Conservation (phyloP, 2,888 invertebrate species). For the Acleris literana region DNA sequence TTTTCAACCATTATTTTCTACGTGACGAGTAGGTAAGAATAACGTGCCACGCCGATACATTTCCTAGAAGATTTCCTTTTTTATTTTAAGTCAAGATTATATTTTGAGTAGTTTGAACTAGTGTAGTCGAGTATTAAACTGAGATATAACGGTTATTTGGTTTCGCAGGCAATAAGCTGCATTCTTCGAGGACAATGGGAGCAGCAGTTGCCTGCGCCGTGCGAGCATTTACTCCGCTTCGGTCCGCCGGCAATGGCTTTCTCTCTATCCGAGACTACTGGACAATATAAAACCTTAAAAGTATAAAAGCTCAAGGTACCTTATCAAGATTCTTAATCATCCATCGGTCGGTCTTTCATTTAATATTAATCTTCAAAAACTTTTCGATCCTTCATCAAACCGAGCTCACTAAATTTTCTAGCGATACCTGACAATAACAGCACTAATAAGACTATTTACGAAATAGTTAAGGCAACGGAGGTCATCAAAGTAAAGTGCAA, state of each 20-base stretch:
- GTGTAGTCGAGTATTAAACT: conserved; percentile 67
- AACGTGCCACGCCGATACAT: not conserved
- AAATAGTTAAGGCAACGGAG: conserved; percentile 28
- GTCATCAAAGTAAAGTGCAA: conserved; percentile 45
- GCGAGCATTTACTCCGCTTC: conserved; percentile 38
- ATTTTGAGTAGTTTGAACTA: conserved; percentile 54
- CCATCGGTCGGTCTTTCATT: not conserved
- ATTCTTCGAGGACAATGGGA: conserved; percentile 72
- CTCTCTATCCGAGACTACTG: not conserved
- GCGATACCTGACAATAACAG: conserved; percentile 15
- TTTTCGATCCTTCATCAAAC: not conserved
- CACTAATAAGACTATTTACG: conserved; percentile 24
- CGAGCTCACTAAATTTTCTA: conserved; percentile 13
- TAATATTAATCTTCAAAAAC: no score
- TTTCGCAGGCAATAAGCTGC: conserved; percentile 74
- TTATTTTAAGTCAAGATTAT: conserved; percentile 47
- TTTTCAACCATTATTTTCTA: no score
- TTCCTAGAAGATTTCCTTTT: conserved; percentile 16
- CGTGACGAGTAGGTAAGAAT: no score
- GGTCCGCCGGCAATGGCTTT: conserved; percentile 1
- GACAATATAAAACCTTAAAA: not conserved
- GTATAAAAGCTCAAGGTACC: not conserved
- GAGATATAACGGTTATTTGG: conserved; percentile 77
- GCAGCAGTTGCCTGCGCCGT: conserved; percentile 57
- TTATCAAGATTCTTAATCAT: not conserved